A percentile compares a stretch with the other conserved stretches of the same genome.
Conservation (phyloP, 2,888 invertebrate genomes). For the Napeogenes inachia region DNA sequence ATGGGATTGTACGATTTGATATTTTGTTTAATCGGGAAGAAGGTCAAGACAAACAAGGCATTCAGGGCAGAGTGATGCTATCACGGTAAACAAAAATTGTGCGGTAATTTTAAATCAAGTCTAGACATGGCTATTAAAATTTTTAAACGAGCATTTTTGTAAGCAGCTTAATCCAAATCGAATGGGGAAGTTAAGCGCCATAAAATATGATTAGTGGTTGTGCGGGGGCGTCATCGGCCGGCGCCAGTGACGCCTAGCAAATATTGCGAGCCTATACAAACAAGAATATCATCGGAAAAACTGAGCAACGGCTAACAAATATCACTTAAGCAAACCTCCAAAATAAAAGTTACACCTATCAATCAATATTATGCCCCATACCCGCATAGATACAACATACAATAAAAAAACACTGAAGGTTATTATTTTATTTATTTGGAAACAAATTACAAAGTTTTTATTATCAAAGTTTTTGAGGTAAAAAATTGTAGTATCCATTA, state of each 20-base stretch:
- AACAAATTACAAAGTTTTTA: too few relatives aligned
- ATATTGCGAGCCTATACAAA: conserved; percentile 58
- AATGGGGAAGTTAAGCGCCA: conserved; percentile 54
- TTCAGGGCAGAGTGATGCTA: too few relatives aligned
- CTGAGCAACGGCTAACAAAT: conserved; percentile 48
- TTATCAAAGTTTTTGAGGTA: too few relatives aligned
- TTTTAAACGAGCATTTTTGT: conserved; percentile 35
- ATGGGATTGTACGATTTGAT: too few relatives aligned
- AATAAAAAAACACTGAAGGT: too few relatives aligned
- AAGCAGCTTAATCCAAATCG: conserved; percentile 62
- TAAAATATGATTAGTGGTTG: conserved; percentile 73
- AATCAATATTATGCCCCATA: conserved; percentile 22
- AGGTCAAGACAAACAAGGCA: too few relatives aligned
- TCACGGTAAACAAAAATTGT: not conserved
- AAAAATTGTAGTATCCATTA: too few relatives aligned
- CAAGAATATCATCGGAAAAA: conserved; percentile 41
- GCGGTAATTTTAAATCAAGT: conserved; percentile 18
- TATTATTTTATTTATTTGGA: too few relatives aligned
- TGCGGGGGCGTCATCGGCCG: conserved; percentile 44
- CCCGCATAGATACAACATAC: too few relatives aligned
- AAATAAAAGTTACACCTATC: conserved; percentile 21
- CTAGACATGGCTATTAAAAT: conserved; percentile 33
- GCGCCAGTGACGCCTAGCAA: conserved; percentile 55
- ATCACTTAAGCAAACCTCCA: conserved; percentile 47
- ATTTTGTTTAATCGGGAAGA: too few relatives aligned